Evolutionary conservation across 2,113 vertebrate genomes (phyloP), one percentile per base, ranked within the genome.

Genomic region (Lepus americanus): DNA sequence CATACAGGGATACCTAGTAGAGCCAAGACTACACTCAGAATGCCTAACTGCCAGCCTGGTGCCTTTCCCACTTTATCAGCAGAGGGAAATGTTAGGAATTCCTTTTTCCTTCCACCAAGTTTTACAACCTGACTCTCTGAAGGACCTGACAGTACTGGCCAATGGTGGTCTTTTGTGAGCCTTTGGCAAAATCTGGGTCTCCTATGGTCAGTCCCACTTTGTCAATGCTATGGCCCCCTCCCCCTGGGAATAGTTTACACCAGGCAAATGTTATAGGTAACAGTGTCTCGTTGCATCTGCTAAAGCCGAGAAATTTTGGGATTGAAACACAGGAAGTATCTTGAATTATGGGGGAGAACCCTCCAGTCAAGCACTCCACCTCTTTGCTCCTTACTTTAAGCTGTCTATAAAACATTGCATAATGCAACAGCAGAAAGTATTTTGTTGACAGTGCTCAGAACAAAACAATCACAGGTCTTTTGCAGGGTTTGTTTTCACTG

Each of bases 311-410:
- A 92, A 82, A 73, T 69, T 94, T 63, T 29, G 27, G 36, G 72
- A 73, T 17, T 70, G 13, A 76, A 96, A 91, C 74, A 33, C 20
- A 80, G 53, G 61, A 31, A 89, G 81, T 63, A 73, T 89, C 49
- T 84, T 53, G 64, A 89, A 87, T 55, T 36, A 53, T 55, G 17
- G 19, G 11, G 22, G 53, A 87, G 36, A 83, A 70, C 63, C 55
- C 86, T 95, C 16, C 27, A 53, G 55, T 69, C 73, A 90, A 83
- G 55, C 8, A 59, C 25, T 80, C 29, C 85, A 27, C 20, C 20
- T 70, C 70, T 67, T 81, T 55, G 13, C 9, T 79, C 23, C 25
- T 94, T 10, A 33, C 25, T 64, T 87, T 31, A 59, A 59, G 36
- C 73, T 74, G 70, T 25, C 59, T 69, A 55, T 63, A 78, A 90